These are phyloP conservation scores for Suillia variegata DNA, from an alignment of 2,888 invertebrate genomes.

Conservation along the genomic window DNA sequence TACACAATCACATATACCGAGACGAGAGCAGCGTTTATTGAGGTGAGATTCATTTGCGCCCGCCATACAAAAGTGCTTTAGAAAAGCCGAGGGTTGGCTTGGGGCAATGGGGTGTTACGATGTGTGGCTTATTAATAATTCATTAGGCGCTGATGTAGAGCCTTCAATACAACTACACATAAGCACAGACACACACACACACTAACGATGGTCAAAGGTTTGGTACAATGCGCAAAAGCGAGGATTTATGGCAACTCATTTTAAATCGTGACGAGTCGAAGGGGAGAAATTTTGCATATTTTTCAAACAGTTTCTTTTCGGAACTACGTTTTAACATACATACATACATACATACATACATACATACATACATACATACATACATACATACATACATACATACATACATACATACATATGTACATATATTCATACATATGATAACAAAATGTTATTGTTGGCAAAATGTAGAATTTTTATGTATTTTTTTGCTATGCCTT, in stretches of 20 bases:
- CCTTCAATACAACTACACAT: neutral
- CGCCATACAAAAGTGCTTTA: neutral
- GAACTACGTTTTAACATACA: neutral
- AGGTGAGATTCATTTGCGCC: neutral
- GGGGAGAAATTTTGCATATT: neutral
- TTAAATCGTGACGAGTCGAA: neutral
- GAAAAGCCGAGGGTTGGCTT: neutral
- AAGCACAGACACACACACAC: neutral
- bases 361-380: too few species aligned
- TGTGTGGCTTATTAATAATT: conserved; percentile 49
- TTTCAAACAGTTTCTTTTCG: neutral
- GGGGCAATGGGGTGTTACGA: conserved; percentile 20
- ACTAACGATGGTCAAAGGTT: conserved; percentile 15
- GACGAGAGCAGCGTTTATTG: neutral
- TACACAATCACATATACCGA: too few species aligned
- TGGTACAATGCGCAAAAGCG: neutral
- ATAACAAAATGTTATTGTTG: neutral
- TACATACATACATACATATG: neutral
- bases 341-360: too few species aligned
- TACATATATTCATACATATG: neutral
- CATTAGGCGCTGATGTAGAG: conserved; percentile 37
- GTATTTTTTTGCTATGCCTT: neutral
- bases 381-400: too few species aligned
- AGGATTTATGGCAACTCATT: neutral
- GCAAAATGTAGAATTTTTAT: neutral